phyloP scores from a whole-genome alignment of 2,888 invertebrate species.

The Hemithea aestivaria region DNA sequence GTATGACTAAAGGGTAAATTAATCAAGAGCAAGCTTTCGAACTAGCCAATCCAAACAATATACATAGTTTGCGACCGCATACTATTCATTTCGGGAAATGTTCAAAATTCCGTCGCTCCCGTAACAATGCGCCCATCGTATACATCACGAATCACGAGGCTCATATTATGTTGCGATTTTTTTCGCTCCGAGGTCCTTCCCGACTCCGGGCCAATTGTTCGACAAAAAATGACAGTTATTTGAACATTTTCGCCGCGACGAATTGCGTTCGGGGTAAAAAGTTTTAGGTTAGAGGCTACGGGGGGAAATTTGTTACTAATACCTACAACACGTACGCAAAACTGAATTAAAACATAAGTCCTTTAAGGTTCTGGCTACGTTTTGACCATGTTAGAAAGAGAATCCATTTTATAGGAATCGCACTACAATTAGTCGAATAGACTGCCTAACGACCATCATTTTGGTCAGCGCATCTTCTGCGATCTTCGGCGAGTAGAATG shows the following conservation, averaged over 20 bases:
- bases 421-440: no score
- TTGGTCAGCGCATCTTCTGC: no score
- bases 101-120: conserved; percentile 7
- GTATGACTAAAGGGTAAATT: no score
- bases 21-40: no score
- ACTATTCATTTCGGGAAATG: conserved; percentile 6
- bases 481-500: no score
- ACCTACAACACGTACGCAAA: no score
- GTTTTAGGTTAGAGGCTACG: conserved; percentile 23
- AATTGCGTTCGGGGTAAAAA: conserved; percentile 45
- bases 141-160: conserved; percentile 47
- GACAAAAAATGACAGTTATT: conserved; percentile 55
- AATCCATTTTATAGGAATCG: no score
- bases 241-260: conserved; percentile 44
- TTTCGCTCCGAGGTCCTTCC: conserved; percentile 35
- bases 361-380: no score
- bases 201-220: conserved; percentile 44
- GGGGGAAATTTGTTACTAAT: conserved; percentile 4
- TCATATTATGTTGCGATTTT: conserved; percentile 53
- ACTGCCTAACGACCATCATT: no score
- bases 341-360: no score
- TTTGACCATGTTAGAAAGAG: no score
- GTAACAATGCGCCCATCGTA: conserved; percentile 29
- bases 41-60: conserved; percentile 11
- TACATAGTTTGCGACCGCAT: conserved; percentile 4